These are phyloP conservation scores for Pterostichus niger DNA, from an alignment of 2,888 invertebrate species.

Conservation along the genomic window DNA sequence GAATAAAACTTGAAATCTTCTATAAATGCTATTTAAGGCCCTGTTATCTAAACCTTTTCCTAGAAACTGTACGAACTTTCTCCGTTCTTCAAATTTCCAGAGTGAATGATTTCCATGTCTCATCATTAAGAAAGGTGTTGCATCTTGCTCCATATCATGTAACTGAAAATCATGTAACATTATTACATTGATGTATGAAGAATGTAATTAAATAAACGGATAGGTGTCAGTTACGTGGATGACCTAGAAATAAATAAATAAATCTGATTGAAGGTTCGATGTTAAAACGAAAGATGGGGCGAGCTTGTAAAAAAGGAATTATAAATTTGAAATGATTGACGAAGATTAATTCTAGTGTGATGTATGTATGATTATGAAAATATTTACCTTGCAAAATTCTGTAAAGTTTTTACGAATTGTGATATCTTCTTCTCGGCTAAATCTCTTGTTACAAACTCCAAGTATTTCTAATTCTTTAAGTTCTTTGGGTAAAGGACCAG, in stretches of 20 bases:
- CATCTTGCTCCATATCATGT: conserved; percentile 12
- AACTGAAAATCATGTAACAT: not conserved
- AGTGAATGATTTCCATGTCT: not conserved
- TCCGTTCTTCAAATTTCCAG: conserved; percentile 28
- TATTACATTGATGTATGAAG: not conserved
- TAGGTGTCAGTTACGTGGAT: too few species aligned
- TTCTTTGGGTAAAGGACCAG: not conserved
- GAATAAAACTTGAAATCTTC: conserved; percentile 30
- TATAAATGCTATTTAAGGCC: conserved; percentile 52
- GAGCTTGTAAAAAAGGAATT: too few species aligned
- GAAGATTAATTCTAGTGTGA: too few species aligned
- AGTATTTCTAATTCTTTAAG: not conserved
- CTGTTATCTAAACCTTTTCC: conserved; percentile 52
- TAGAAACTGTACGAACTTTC: conserved; percentile 58
- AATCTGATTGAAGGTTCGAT: too few species aligned
- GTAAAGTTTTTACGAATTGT: conserved; percentile 31
- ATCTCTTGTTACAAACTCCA: not conserved
- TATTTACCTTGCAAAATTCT: conserved; percentile 35
- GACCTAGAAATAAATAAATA: too few species aligned
- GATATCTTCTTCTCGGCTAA: conserved; percentile 12
- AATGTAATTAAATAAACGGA: too few species aligned
- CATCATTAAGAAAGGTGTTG: conserved; percentile 28
- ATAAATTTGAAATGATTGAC: too few species aligned
- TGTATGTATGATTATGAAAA: too few species aligned
- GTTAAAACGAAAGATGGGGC: too few species aligned